Evolutionary conservation across 2,113 vertebrate species (phyloP).

Genomic region (Python bivittatus): DNA sequence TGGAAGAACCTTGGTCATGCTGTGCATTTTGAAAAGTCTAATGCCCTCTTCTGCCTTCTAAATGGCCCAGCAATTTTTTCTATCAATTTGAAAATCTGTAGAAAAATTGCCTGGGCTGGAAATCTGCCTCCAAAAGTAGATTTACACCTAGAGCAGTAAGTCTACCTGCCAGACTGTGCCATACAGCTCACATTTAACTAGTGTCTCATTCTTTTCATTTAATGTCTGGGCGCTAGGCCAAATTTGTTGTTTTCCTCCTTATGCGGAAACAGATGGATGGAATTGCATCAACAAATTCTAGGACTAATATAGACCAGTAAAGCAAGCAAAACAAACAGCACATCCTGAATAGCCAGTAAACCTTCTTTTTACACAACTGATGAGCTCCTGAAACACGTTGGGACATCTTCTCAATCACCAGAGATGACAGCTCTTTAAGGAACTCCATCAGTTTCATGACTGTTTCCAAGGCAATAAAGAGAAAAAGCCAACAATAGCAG

Average conservation of each 20-base stretch:
- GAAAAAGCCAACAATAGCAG: constrained; percentile 36
- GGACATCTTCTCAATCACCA: background rate
- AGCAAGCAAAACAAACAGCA: constrained; percentile 25
- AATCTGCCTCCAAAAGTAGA: background rate
- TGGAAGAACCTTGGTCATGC: background rate
- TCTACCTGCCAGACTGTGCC: background rate
- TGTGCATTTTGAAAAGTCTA: background rate
- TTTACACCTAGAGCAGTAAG: background rate
- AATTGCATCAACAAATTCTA: constrained; percentile 58
- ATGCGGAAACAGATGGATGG: constrained; percentile 76
- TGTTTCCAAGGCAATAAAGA: constrained; percentile 65
- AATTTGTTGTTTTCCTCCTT: constrained; percentile 59
- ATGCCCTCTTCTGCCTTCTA: background rate
- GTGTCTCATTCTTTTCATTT: background rate
- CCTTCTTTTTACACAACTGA: background rate
- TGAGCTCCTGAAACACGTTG: background rate
- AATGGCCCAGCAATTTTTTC: background rate
- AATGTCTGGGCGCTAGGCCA: constrained; percentile 62
- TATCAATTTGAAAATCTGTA: background rate
- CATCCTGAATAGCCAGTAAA: background rate
- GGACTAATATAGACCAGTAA: constrained; percentile 37
- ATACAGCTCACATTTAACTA: background rate
- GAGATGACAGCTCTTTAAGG: background rate
- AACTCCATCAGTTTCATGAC: constrained; percentile 35
- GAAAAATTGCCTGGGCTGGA: background rate